Evolutionary conservation across 2,797 vertebrate genomes (phyloP).

Genomic region (Poecilia velifera): DNA sequence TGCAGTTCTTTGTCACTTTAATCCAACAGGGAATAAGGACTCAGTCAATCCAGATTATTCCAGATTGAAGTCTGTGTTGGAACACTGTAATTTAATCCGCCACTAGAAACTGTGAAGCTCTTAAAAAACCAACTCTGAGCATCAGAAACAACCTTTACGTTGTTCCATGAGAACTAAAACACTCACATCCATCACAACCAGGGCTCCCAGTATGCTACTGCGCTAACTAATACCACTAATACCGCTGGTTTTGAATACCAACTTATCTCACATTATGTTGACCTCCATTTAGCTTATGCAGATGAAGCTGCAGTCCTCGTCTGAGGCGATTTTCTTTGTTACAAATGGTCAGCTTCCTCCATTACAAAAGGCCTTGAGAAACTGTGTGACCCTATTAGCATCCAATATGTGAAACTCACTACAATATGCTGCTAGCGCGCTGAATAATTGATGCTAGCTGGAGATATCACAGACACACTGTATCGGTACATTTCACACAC

Average conservation of each 20-base stretch:
- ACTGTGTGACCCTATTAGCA: conserved; percentile 8
- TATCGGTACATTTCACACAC: neutral
- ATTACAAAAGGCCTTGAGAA: neutral
- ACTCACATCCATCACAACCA: too few species aligned
- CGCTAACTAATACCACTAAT: conserved; percentile 5
- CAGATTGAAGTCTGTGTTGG: neutral
- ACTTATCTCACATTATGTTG: neutral
- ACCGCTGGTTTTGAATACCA: conserved; percentile 2
- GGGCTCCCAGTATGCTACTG: too few species aligned
- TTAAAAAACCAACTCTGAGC: neutral
- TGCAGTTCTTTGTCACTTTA: neutral
- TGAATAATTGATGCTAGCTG: conserved; percentile 22
- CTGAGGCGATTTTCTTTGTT: neutral
- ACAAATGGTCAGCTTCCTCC: neutral
- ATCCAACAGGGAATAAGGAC: neutral
- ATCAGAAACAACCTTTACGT: neutral
- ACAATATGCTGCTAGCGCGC: neutral
- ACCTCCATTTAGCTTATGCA: neutral
- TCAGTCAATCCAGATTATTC: neutral
- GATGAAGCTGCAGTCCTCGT: neutral
- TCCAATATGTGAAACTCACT: neutral
- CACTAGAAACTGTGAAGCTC: neutral
- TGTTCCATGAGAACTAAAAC: neutral
- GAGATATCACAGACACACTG: neutral
- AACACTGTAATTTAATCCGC: neutral